Base-by-base conservation (phyloP, 2,797 vertebrate species). In the Amazonetta brasiliensis region DNA sequence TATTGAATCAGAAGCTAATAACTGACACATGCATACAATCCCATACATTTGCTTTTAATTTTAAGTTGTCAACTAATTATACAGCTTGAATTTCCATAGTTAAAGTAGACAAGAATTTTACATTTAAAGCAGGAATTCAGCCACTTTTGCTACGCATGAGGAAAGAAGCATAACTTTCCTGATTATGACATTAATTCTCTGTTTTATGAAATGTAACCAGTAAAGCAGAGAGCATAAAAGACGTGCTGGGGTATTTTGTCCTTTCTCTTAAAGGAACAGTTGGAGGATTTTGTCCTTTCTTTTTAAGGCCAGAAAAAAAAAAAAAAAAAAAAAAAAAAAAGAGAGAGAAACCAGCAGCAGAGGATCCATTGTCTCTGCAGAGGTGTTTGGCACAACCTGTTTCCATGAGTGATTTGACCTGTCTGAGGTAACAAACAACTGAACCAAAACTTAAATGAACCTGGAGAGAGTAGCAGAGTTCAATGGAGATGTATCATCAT, bases 401-500 rank as follows among this genome's bases (percentile, higher is more conserved):
- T 41, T 7, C 15, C 58, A 22, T 31, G 25, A 83, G 46, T 6
- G 3, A 22, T 33, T 62, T 82, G 59, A n/a, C 52, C 25, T 73
- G 18, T 44, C 1, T 0, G 75, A 62, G 4, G 12, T 31, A 69
- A 52, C 16, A 69, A 46, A 73, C 23, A 0, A 50, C 23, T 30
- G 43, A 62, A 7, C 63, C 26, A 37, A 73, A 46, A 69, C 7
- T 54, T 76, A 31, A 50, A 69, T 28, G 11, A 6, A 76, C 2
- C 26, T 73, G 33, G 18, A 85, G 28, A 78, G 30, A 78, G 43
- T 30, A 76, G 28, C 1, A 35, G 33, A 31, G 31, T 58, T 91
- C 48, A 33, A 8, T 1, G 41, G 41, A 44, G 8, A 26, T 37
- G 44, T 23, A 12, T 69, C 28, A 43, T 19, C 0, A 0, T 39